These are phyloP conservation scores for Drosophila quasianomalipes DNA, from an alignment of 2,888 invertebrate genomes.

Conservation along the genomic window DNA sequence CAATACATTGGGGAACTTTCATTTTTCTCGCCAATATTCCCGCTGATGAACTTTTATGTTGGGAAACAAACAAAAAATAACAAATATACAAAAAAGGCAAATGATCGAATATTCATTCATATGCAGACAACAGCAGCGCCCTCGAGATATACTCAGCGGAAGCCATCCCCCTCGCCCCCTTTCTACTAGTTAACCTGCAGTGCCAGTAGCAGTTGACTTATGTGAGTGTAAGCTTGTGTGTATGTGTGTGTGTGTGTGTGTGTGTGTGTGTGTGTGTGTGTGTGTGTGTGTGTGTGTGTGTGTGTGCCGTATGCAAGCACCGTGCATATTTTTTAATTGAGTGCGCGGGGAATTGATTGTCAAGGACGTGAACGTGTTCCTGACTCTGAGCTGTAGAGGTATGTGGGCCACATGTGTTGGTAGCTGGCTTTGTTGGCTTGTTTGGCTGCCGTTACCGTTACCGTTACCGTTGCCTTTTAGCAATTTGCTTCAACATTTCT, in stretches of 20 bases:
- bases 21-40: slow-evolving; percentile 73
- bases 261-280: slow-evolving; percentile 21
- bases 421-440: slow-evolving; percentile 48
- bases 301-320: slow-evolving; percentile 64
- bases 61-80: slow-evolving; percentile 46
- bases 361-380: slow-evolving; percentile 76
- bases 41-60: slow-evolving; percentile 77
- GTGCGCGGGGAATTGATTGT: slow-evolving; percentile 81
- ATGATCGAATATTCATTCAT: slow-evolving; percentile 78
- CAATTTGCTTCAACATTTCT: slow-evolving; percentile 58
- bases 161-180: neutral
- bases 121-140: slow-evolving; percentile 67
- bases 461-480: slow-evolving; percentile 71
- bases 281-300: slow-evolving; percentile 28
- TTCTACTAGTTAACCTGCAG: slow-evolving; percentile 55
- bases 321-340: slow-evolving; percentile 80
- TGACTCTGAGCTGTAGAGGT: slow-evolving; percentile 50
- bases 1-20: slow-evolving; percentile 58
- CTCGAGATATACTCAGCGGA: slow-evolving; percentile 19
- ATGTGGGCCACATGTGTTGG: slow-evolving; percentile 47
- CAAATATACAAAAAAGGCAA: slow-evolving; percentile 45
- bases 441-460: slow-evolving; percentile 62
- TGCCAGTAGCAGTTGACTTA: slow-evolving; percentile 72
- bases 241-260: slow-evolving; percentile 21
- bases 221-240: slow-evolving; percentile 26